A percentile compares a stretch with the other conserved stretches of the same genome.
Conservation (phyloP, 2,797 vertebrate genomes). For the Malacoraja senta region DNA sequence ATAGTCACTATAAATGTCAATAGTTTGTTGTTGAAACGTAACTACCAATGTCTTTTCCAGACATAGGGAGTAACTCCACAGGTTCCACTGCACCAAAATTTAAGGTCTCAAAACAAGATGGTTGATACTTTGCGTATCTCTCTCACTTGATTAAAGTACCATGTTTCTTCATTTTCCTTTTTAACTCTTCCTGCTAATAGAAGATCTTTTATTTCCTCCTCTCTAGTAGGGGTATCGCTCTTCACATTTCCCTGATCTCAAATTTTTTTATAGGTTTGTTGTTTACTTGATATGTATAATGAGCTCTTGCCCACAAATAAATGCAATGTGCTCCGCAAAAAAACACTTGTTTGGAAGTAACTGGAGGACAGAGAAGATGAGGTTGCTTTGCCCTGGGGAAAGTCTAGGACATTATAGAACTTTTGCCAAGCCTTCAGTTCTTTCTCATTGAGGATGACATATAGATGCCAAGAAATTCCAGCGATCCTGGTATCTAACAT, state of each 20-base stretch:
- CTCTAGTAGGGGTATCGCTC: too few relatives aligned
- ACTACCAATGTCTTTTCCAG: neutral
- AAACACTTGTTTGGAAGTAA: neutral
- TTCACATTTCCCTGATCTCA: neutral
- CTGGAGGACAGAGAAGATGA: neutral
- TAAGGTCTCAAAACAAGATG: neutral
- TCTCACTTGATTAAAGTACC: conserved; percentile 12
- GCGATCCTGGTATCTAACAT: neutral
- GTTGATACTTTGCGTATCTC: neutral
- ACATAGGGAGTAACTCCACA: neutral
- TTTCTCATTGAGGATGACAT: neutral
- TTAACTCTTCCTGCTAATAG: neutral
- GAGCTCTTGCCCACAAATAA: neutral
- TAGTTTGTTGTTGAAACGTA: neutral
- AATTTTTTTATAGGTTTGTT: neutral
- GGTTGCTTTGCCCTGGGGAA: neutral
- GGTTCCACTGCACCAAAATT: neutral
- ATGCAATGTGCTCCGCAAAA: neutral
- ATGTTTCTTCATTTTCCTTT: neutral
- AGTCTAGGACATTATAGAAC: neutral
- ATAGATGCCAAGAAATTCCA: neutral
- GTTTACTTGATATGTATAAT: neutral
- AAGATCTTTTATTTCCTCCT: neutral
- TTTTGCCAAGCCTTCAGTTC: neutral
- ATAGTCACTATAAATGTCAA: neutral